Evolutionary conservation across 2,113 vertebrate genomes (phyloP), one percentile per base, ranked within the genome.

Genomic region (Leucopsar rothschildi): DNA sequence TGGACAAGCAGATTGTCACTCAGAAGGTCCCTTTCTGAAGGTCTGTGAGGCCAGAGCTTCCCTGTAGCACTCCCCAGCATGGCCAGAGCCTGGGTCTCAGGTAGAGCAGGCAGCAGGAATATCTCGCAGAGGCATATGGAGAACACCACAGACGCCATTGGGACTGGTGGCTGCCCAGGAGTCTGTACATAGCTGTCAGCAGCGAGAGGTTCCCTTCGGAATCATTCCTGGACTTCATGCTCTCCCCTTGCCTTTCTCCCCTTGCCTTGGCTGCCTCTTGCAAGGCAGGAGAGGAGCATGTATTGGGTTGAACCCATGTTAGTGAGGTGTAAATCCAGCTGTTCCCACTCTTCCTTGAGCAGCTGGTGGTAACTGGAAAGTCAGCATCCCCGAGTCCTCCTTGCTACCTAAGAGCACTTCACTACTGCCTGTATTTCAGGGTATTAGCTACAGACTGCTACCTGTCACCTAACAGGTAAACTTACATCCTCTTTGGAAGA

Each of bases 71-170:
- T 47, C 31, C 16, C 9, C 69, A 91, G 29, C 4, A 3, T 7
- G 21, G 45, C 31, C 70, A n/a, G 49, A 83, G 60, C 16, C 55
- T 42, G 23, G 8, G 37, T 70, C 29, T 68, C 5, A 1, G 50
- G 47, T n/a, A 88, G 28, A 57, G 3, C 24, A 69, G 55, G 50
- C 10, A 39, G 22, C 59, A 82, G 31, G 22, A 55, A 49, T 39
- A 16, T 29, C 39, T 84, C 12, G 0, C n/a, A 77, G 64, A 73
- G 37, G 15, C 2, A 5, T 23, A 35, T 4, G 3, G 80, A 64
- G 39, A 40, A 3, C 59, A 72, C 35, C 8, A 5, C 1, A 13
- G n/a, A 24, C 31, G 56, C 53, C 0, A 0, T 40, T 29, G 21
- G 42, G 44, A 55, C 82, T 83, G 5, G 2, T 64, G 55, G 39